These are phyloP conservation scores for Melanotaenia nigrans DNA, from an alignment of 2,797 vertebrate genomes.

Conservation along the genomic window DNA sequence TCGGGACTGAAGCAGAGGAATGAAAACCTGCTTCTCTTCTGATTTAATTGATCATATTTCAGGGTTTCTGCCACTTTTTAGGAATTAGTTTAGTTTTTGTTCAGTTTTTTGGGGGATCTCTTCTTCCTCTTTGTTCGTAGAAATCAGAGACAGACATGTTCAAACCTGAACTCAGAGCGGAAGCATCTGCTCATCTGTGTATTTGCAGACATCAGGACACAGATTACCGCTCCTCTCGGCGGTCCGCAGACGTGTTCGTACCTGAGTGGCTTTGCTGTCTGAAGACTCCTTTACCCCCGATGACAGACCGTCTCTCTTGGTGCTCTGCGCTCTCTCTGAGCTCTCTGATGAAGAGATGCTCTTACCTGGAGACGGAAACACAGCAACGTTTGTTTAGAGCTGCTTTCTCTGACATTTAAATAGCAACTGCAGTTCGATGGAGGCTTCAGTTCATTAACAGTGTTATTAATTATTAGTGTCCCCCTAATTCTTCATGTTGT, in stretches of 20 bases:
- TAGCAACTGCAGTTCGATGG: slow-evolving; percentile 26
- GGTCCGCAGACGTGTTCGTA: slow-evolving; percentile 50
- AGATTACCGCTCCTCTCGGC: neutral
- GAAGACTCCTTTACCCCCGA: slow-evolving; percentile 87
- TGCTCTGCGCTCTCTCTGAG: slow-evolving; percentile 85
- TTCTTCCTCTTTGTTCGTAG: neutral
- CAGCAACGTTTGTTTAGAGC: neutral
- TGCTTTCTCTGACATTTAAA: neutral
- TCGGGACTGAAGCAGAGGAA: neutral
- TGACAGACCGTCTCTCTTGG: slow-evolving; percentile 89
- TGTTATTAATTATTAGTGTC: too few species aligned
- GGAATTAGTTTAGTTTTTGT: too few species aligned
- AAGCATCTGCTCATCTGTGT: neutral
- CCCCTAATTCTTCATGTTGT: too few species aligned
- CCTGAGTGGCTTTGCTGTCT: slow-evolving; percentile 94
- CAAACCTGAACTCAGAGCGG: neutral
- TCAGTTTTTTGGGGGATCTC: too few species aligned
- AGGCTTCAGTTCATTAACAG: too few species aligned
- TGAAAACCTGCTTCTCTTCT: neutral
- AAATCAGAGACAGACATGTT: neutral
- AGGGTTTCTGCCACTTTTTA: neutral
- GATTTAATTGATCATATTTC: neutral
- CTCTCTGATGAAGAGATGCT: slow-evolving; percentile 89
- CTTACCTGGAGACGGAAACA: slow-evolving; percentile 73
- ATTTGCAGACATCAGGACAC: neutral